Base-by-base conservation (phyloP, 1,140 invertebrate species). In the Nebria ingens region DNA sequence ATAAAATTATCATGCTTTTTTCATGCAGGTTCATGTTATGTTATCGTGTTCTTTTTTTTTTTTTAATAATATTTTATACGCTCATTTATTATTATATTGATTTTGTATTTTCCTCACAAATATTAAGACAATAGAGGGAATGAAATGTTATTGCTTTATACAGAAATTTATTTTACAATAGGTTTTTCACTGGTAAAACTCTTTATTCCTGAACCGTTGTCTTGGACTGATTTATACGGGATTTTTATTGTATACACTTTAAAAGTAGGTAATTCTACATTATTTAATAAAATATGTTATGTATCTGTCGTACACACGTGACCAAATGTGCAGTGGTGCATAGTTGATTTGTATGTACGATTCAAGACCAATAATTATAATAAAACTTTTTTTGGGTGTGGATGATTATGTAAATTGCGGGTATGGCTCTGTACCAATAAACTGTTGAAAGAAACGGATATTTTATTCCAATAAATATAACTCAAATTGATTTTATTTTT, bases 351-450 rank as follows among this genome's bases (percentile, higher is more conserved):
- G 3, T 45, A 45, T 45, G 40, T 9, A 11, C 40, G 40, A 45
- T 45, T 45, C 9, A 45, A 45, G 40, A 45, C 40, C 40, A 45
- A 45, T 45, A 45, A 29, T 45, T 45, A 45, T 45, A 45, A 45
- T 34, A 34, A 9, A 34, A 9, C 6, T 11, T 12, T 45, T 12
- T 45, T 45, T 45, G 40, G 40, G 40, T 45, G 40, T 45, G 40
- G 40, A 45, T 45, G 40, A 45, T 17, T 45, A n/a, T 45, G 40
- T 45, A 45, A 9, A 45, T 45, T 9, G 9, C 17, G 40, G 40
- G 40, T 45, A 45, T 45, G 40, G 40, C 40, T 45, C 40, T 45
- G 40, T 45, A 45, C 40, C 40, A 45, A 45, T 45, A 45, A 45
- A 45, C 40, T 45, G 40, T 45, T 45, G 40, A 45, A 6, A 45